Evolutionary conservation across 2,888 invertebrate genomes (phyloP).

Genomic region (Stomorhina lunata): DNA sequence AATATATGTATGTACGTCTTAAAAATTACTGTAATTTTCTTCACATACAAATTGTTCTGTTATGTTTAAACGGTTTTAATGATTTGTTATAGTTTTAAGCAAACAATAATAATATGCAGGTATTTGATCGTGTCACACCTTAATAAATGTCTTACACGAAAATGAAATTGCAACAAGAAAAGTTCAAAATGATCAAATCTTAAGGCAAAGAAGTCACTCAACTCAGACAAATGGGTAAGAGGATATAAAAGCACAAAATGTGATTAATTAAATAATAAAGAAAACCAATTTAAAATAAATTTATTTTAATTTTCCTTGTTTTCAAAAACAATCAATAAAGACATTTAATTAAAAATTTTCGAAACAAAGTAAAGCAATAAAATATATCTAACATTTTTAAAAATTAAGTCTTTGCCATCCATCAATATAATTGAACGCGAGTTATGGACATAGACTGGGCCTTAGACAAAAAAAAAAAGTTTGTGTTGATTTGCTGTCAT

Average conservation of each 20-base stretch:
- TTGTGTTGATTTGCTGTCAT: slow-evolving; percentile 55
- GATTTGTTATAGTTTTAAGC: slow-evolving; percentile 5
- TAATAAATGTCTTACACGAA: slow-evolving; percentile 45
- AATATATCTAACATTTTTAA: neutral
- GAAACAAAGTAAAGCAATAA: neutral
- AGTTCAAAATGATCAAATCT: neutral
- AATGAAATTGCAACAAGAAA: neutral
- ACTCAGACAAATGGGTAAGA: neutral
- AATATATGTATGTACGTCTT: neutral
- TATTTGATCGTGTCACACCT: slow-evolving; percentile 63
- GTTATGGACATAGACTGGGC: neutral
- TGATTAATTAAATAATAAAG: neutral
- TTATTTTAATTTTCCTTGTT: neutral
- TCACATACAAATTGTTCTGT: slow-evolving; percentile 33
- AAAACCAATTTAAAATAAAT: neutral
- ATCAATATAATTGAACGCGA: slow-evolving; percentile 24
- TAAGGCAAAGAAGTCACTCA: slow-evolving; percentile 14
- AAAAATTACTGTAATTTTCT: slow-evolving; percentile 27
- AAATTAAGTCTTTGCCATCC: neutral
- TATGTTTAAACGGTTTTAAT: slow-evolving; percentile 37
- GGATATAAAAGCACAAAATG: neutral
- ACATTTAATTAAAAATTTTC: slow-evolving; percentile 41
- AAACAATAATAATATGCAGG: slow-evolving; percentile 58
- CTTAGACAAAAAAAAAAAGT: neutral
- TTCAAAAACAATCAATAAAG: neutral